These are phyloP conservation scores for Auanema sp. DNA, from an alignment of 2,888 invertebrate genomes.

Conservation along the genomic window DNA sequence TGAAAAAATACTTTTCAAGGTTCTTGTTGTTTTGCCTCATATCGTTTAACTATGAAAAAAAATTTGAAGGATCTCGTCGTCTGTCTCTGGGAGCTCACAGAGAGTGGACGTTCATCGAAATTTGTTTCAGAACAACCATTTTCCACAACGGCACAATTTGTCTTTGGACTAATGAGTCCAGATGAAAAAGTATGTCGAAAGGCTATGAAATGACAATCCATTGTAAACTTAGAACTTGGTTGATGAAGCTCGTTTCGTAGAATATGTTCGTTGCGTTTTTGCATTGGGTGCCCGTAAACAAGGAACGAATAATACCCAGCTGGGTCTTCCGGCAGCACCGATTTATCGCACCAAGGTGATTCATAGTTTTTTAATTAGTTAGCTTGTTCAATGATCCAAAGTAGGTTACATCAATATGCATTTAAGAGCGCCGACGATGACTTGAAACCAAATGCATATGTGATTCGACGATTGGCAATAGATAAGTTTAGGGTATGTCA, in stretches of 20 bases:
- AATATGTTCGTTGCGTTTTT: constrained; percentile 48
- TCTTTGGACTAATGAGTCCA: constrained; percentile 48
- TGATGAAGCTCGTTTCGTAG: constrained; percentile 40
- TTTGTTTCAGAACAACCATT: constrained; percentile 29
- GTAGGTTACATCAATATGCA: background rate
- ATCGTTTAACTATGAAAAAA: background rate
- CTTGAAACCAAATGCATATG: constrained; percentile 28
- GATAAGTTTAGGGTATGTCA: constrained; percentile 32
- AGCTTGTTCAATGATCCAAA: background rate
- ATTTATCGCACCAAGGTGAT: constrained; percentile 34
- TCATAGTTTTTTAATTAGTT: background rate
- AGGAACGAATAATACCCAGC: constrained; percentile 15
- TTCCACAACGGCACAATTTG: constrained; percentile 51
- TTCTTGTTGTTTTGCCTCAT: constrained; percentile 1
- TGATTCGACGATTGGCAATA: constrained; percentile 26
- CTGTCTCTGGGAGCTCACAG: constrained; percentile 48
- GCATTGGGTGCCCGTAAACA: constrained; percentile 42
- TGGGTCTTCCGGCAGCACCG: constrained; percentile 36
- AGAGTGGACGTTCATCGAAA: constrained; percentile 26
- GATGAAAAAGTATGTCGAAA: constrained; percentile 41
- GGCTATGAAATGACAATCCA: background rate
- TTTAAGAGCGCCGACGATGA: constrained; percentile 31
- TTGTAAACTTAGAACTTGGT: constrained; percentile 26
- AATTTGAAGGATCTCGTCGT: constrained; percentile 46
- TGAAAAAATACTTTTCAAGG: constrained; percentile 49